A percentile compares a stretch with the other conserved stretches of the same genome.
These are phyloP conservation scores for Hirundichthys speculiger DNA, from an alignment of 2,113 vertebrate genomes.

Conservation along the genomic window DNA sequence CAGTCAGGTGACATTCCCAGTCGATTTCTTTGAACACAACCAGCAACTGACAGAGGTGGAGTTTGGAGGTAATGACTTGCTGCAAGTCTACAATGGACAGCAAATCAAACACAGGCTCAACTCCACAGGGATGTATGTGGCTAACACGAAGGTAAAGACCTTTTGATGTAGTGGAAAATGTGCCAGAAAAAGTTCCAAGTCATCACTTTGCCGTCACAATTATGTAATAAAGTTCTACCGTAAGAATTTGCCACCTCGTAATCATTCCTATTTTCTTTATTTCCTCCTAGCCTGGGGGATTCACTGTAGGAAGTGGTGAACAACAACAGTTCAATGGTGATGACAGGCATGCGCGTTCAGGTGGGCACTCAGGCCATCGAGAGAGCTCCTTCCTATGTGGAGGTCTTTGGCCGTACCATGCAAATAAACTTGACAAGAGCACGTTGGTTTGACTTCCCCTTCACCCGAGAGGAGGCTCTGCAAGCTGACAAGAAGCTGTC, in stretches of 20 bases:
- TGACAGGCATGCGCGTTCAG: conserved; percentile 98
- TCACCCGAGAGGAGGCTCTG: conserved; percentile 95
- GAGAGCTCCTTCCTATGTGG: conserved; percentile 92
- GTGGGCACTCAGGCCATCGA: conserved; percentile 96
- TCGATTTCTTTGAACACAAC: conserved; percentile 99
- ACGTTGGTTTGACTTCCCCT: conserved; percentile 98
- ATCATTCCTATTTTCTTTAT: not conserved
- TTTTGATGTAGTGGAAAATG: not conserved
- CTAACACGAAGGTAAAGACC: conserved; percentile 93
- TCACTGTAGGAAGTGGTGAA: conserved; percentile 94
- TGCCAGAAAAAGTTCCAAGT: not conserved
- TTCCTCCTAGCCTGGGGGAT: conserved; percentile 89
- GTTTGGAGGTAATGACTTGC: conserved; percentile 95
- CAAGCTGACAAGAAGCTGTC: conserved; percentile 97
- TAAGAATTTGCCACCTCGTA: too few relatives aligned
- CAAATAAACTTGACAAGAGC: conserved; percentile 96
- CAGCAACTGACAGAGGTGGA: conserved; percentile 98
- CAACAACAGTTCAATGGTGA: conserved; percentile 98
- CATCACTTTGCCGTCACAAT: not conserved
- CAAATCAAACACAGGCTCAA: conserved; percentile 99
- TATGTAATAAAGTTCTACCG: not conserved
- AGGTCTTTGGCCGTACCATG: conserved; percentile 98
- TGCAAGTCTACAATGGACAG: conserved; percentile 98
- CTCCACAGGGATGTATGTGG: conserved; percentile 99
- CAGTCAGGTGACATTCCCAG: conserved; percentile 97